A percentile compares a stretch with the other conserved stretches of the same genome.
Conservation (phyloP, 1,140 invertebrate species). For the Matsumurasca onukii region DNA sequence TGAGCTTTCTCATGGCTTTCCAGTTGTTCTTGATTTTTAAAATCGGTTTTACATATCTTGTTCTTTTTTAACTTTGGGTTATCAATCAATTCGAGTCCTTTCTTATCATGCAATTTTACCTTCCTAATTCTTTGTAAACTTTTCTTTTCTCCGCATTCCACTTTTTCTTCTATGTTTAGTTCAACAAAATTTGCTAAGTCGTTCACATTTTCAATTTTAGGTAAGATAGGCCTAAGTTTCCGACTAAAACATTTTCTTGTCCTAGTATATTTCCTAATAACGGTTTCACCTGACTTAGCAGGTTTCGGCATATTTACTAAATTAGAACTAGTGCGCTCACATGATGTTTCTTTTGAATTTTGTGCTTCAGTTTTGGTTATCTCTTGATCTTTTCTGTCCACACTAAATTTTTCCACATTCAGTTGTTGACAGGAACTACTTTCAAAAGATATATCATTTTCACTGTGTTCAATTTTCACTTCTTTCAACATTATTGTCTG, state of each 20-base stretch:
- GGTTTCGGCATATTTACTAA: not conserved
- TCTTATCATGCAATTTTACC: not conserved
- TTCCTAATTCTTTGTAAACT: not conserved
- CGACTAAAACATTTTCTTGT: not conserved
- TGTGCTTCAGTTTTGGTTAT: not conserved
- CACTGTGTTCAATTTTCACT: too few relatives aligned
- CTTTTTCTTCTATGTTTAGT: not conserved
- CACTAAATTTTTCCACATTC: not conserved
- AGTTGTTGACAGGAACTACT: too few relatives aligned
- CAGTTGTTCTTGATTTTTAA: not conserved
- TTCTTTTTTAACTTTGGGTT: not conserved
- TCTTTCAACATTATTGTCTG: too few relatives aligned
- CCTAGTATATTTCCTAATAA: not conserved
- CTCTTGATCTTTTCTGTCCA: not conserved
- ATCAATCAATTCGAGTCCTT: not conserved
- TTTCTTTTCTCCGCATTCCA: not conserved
- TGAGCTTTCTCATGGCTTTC: not conserved
- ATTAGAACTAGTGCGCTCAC: not conserved
- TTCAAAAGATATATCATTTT: too few relatives aligned
- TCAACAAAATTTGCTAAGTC: not conserved
- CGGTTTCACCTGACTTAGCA: not conserved
- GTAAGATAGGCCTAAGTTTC: not conserved
- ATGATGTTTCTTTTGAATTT: not conserved
- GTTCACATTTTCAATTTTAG: not conserved
- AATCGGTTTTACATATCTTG: not conserved